Evolutionary conservation across 2,113 vertebrate genomes (phyloP), one percentile per base, ranked within the genome.

Genomic region (Thunnus thynnus): DNA sequence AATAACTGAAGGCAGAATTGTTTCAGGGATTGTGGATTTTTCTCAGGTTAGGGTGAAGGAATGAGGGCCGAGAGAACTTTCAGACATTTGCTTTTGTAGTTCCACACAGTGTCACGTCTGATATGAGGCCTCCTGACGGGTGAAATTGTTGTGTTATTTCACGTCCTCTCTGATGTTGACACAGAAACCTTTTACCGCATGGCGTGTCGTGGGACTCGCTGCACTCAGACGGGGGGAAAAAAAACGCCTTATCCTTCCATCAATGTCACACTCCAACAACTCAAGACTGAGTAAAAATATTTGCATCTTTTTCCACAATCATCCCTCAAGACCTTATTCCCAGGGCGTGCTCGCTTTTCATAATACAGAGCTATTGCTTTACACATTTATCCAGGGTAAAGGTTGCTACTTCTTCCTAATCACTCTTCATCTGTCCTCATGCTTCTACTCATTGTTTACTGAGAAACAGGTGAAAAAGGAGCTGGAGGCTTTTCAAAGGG

Each of bases 151-250:
- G 81, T 91, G 92, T 88, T 88, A 91, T 93, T 93, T 80, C 88
- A 91, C 70, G 80, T 90, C 70, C 72, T 88, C 87, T 89, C 82
- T 86, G 86, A 90, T 91, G 92, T 92, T 92, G 91, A 94, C 89
- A 92, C 84, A 92, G 93, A 90, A 94, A 93, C 84, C 91, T 93
- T 94, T 94, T 93, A 93, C 91, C 88, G 63, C 85, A 79, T 68
- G 78, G 67, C 76, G 80, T 80, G 87, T 88, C 86, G 36, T 32
- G 83, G 87, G 85, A 89, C 86, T 90, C 64, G 0, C 85, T 81
- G 66, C 79, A 46, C 84, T 88, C 63, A 78, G 75, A 77, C 9
- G 27, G 55, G 32, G 64, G 14, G 16, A 12, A 56, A 27, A 25
- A 36, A 51, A 4, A 10, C 58, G 66, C 82, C 88, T 83, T 89